These are phyloP conservation scores for Paelopatides confundens DNA, from an alignment of 53 echinoderm and acorn worm species.

Conservation along the genomic window DNA sequence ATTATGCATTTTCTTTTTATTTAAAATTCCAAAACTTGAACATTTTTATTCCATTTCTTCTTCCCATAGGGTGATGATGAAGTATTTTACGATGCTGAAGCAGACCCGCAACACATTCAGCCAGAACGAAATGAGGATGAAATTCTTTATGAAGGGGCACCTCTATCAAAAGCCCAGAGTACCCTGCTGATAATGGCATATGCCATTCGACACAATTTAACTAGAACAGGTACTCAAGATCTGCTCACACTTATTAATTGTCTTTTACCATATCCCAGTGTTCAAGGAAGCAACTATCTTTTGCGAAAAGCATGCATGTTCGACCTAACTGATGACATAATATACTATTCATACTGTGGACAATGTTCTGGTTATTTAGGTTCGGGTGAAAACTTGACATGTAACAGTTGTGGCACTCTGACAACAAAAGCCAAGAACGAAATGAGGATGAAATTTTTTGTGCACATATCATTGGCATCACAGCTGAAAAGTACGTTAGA, in stretches of 20 bases:
- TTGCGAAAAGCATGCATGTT: conserved; percentile 17
- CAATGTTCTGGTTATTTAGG: conserved; percentile 35
- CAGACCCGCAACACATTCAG: neutral
- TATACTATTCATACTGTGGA: conserved; percentile 46
- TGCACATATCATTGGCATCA: conserved; percentile 12
- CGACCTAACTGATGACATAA: conserved; percentile 2
- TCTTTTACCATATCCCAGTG: conserved; percentile 32
- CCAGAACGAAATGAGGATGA: neutral
- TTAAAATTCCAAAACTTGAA: neutral
- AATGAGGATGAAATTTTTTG: conserved; percentile 32
- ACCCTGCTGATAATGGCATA: conserved; percentile 8
- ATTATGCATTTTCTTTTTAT: neutral
- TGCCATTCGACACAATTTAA: conserved; percentile 46
- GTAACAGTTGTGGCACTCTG: conserved; percentile 10
- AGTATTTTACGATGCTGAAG: neutral
- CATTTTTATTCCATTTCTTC: too few relatives aligned
- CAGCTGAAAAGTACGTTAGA: neutral
- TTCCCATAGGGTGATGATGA: too few relatives aligned
- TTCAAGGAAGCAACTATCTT: conserved; percentile 47
- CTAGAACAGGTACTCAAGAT: conserved; percentile 49
- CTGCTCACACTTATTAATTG: conserved; percentile 40
- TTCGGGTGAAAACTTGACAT: neutral
- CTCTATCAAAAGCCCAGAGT: conserved; percentile 5
- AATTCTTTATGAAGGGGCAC: conserved; percentile 3
- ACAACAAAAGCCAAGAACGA: neutral